phyloP scores from a whole-genome alignment of 2,797 vertebrate genomes.

The Pangasius macronema region DNA sequence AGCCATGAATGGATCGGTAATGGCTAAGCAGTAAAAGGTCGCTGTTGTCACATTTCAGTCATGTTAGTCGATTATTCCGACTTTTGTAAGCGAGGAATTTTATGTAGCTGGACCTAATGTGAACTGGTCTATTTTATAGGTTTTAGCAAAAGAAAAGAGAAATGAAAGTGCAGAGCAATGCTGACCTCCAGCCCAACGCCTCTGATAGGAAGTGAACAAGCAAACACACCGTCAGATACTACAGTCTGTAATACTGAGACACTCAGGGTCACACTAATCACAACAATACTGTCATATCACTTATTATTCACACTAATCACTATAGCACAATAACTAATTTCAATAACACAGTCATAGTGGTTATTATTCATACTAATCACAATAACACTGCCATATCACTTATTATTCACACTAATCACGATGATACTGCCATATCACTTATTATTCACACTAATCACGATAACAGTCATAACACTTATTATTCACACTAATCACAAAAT shows the following conservation, averaged over 20 bases:
- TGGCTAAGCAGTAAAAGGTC: background rate
- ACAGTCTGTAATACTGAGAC: constrained; percentile 16
- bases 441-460: background rate
- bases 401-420: background rate
- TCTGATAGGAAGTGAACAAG: background rate
- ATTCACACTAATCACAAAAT: background rate
- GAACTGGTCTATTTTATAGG: background rate
- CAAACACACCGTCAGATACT: background rate
- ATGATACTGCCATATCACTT: background rate
- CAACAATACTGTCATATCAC: background rate
- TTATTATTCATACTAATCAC: background rate
- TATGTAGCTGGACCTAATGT: background rate
- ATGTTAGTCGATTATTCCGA: background rate
- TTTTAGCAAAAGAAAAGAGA: background rate
- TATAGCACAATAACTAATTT: background rate
- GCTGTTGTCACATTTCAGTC: background rate
- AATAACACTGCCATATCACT: background rate
- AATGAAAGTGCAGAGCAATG: constrained; percentile 32
- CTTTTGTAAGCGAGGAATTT: background rate
- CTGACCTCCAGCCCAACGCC: constrained; percentile 10
- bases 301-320: background rate
- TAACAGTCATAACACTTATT: background rate
- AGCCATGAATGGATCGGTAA: background rate
- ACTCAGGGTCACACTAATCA: constrained; percentile 21
- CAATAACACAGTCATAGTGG: background rate